Conservation (phyloP, 2,888 invertebrate genomes). For the Macaria liturata region DNA sequence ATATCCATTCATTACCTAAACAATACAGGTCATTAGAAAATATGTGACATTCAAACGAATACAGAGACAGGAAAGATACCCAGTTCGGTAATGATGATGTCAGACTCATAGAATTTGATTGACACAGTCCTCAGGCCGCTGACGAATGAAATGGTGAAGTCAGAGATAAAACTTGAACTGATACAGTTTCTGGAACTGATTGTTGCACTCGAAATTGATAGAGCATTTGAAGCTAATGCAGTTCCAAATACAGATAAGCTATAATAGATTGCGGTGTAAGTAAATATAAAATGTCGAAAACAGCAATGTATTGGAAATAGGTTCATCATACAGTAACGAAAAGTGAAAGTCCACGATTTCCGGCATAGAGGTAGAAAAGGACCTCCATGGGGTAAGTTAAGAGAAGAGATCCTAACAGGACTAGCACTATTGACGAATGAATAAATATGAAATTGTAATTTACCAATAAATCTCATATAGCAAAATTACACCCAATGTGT, state of each 20-base stretch:
- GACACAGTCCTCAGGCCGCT: conserved; percentile 29
- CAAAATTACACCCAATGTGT: too few relatives aligned
- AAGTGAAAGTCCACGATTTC: too few relatives aligned
- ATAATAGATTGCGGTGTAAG: neutral
- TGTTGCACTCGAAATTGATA: conserved; percentile 8
- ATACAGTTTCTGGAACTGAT: conserved; percentile 18
- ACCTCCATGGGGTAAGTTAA: too few relatives aligned
- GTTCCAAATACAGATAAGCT: neutral
- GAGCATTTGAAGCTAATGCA: conserved; percentile 2
- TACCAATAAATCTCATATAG: too few relatives aligned
- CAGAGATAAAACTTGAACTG: conserved; percentile 15
- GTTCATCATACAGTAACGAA: too few relatives aligned
- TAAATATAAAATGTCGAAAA: too few relatives aligned
- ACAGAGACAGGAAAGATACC: conserved; percentile 48
- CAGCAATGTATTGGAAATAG: too few relatives aligned
- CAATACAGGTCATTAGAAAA: conserved; percentile 39
- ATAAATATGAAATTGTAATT: too few relatives aligned
- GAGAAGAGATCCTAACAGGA: too few relatives aligned
- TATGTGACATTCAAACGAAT: conserved; percentile 42
- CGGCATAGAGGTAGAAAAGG: too few relatives aligned
- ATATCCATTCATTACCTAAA: conserved; percentile 33
- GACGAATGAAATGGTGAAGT: conserved; percentile 16
- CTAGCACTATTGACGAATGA: too few relatives aligned
- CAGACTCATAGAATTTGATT: conserved; percentile 39
- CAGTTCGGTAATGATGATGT: conserved; percentile 44